Evolutionary conservation across 92 coral and sea anemone genomes (phyloP), one percentile per base, ranked within the genome.

Genomic region (Porites divaricata): DNA sequence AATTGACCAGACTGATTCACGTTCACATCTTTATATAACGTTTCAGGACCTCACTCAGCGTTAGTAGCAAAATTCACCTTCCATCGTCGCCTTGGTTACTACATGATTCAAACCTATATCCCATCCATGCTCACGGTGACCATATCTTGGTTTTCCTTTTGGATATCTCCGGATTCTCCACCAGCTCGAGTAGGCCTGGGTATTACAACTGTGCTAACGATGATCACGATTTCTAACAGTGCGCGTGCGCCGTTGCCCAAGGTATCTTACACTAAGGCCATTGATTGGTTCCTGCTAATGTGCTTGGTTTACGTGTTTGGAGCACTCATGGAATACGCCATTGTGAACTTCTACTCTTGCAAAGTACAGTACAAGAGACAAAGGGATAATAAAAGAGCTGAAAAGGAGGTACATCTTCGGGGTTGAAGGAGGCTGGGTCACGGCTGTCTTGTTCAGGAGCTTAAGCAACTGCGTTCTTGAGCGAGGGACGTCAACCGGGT

Each of bases 1-100:
- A 9, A 20, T 67, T 54, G 0, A 15, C 59, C 59, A 11, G 16
- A 54, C 49, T 25, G n/a, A 35, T 35, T 35, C 45, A 35, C 45
- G 45, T 35, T 35, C 45, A 35, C 45, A 35, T 35, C 45, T 35
- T 3, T 35, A 35, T 3, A 12, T 79, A 19, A 26, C 23, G 25
- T 84, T 86, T 7, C 65, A 97, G 99, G 99, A 65, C 95, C 93
- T 19, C 98, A 95, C 65, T 97, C 99, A 0, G 98, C 99, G 11
- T 83, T 96, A 25, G 93, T 86, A 22, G 99, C 98, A 49, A 90
- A 86, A 77, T 96, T 96, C 89, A 90, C 93, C 50, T 95, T 97
- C 68, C 98, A 97, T n/a, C 99, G 99, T 85, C 97, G 99, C 73
- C 95, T 97, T 89, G 99, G 99, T 79, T 97, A 93, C 86, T 97